Evolutionary conservation across 2,888 invertebrate genomes (phyloP), one percentile per base, ranked within the genome.

Genomic region (Labia minor): DNA sequence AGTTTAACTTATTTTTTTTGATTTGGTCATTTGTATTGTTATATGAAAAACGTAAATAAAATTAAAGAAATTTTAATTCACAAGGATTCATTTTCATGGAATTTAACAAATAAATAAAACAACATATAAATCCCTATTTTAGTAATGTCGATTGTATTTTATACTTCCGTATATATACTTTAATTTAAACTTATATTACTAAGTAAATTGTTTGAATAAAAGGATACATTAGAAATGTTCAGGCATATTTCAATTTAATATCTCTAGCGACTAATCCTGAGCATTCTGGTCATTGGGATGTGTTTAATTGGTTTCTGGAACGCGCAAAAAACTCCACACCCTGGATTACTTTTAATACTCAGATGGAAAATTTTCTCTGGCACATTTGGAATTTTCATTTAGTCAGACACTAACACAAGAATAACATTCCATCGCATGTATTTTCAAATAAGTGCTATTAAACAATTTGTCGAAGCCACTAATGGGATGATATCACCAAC

Each of bases 91-190:
- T n/a, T n/a, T n/a, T n/a, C n/a, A n/a, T n/a, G n/a, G n/a, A n/a
- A n/a, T n/a, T n/a, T n/a, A n/a, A n/a, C n/a, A n/a, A n/a, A n/a
- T n/a, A n/a, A n/a, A n/a, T n/a, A n/a, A n/a, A n/a, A n/a, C n/a
- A n/a, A n/a, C n/a, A n/a, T n/a, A n/a, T n/a, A n/a, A n/a, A n/a
- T n/a, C n/a, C n/a, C n/a, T n/a, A n/a, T 67, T 68, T 71, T 65
- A 68, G 37, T 63, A 19, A 1, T 26, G 37, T 67, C 26, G 61
- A 67, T 61, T 65, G 21, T 61, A 21, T 2, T 61, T 11, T 61
- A 61, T 10, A 62, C 8, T 61, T n/a, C 19, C 49, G 14, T 49
- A 8, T 49, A 49, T 49, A 49, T 14, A 14, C 14, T 49, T 49
- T 49, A 49, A 49, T 49, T 49, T 49, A 49, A 49, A 49, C 49